These are phyloP conservation scores for Bos javanicus DNA, from an alignment of 2,113 vertebrate genomes.

Conservation along the genomic window DNA sequence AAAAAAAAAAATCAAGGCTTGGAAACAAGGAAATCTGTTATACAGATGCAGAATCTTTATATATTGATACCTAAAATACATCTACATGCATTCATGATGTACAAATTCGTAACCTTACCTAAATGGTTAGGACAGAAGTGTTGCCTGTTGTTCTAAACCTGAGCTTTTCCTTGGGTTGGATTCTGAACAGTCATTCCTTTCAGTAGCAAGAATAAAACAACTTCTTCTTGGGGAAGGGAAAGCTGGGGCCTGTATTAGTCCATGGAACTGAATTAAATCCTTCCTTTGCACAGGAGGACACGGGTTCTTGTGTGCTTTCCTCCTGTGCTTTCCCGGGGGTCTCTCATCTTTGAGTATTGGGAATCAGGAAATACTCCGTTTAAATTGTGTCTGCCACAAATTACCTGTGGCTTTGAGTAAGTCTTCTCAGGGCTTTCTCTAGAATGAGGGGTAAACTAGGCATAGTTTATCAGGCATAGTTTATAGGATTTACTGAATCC, in stretches of 20 bases:
- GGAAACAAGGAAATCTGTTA: neutral
- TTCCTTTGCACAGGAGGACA: neutral
- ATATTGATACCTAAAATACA: neutral
- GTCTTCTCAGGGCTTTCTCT: neutral
- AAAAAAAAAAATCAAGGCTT: neutral
- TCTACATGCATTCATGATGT: neutral
- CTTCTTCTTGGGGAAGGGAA: neutral
- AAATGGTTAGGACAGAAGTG: neutral
- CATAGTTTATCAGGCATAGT: neutral
- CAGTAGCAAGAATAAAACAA: neutral
- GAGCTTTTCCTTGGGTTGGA: neutral
- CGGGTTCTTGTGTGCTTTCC: neutral
- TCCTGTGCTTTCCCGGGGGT: neutral
- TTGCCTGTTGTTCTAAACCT: neutral
- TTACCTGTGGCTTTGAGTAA: neutral
- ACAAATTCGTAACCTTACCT: neutral
- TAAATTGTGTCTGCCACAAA: neutral
- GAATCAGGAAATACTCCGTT: neutral
- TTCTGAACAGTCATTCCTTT: neutral
- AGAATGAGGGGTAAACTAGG: neutral
- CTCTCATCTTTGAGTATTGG: neutral
- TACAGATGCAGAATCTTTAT: neutral
- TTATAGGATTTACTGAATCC: neutral
- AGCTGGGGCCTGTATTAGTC: neutral
- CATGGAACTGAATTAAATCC: neutral